Evolutionary conservation across 2,113 vertebrate species (phyloP), one percentile per base, ranked within the genome.

Genomic region (Erythrolamprus reginae): DNA sequence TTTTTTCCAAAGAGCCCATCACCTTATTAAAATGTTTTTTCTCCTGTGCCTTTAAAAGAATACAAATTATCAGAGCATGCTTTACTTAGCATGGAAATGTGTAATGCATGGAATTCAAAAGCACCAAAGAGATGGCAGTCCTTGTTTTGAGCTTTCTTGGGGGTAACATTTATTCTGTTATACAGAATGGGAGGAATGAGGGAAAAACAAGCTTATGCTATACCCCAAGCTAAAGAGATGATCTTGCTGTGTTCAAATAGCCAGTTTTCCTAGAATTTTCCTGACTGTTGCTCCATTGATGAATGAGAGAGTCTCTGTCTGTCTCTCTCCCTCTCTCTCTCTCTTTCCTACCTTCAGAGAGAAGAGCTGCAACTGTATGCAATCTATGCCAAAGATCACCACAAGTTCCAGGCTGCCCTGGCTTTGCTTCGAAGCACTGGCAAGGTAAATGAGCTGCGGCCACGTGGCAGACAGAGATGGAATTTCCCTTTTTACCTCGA

Each of bases 351-450:
- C 15, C 50, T 33, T 82, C 90, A 98, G 98, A 96, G 97, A 90
- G 98, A 98, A 83, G 97, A 98, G 94, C 98, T 98, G 70, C 95
- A 97, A 51, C 97, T 98, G 90, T 98, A 98, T 42, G 98, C 98
- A 83, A 97, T 98, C 90, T 99, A 98, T 82, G 97, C 98, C 96
- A 97, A 98, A 95, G 97, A 96, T 38, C 98, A 96, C 93, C 97
- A 97, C 51, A 98, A 98, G 33, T 95, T 97, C 89, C 98, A 98
- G 86, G 93, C 92, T 52, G 97, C 97, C 47, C 93, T 97, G 5
- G 94, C 98, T 89, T 94, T 97, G 55, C 96, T 98, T 2, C 94
- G 96, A 0, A 96, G 98, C 21, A 97, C 96, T 52, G 96, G 97
- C 90, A 98, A 98, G 98, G 98, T 99, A 93, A 77, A 21, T 96